phyloP scores from a whole-genome alignment of 1,140 invertebrate genomes.

The Thaumatotibia leucotreta region DNA sequence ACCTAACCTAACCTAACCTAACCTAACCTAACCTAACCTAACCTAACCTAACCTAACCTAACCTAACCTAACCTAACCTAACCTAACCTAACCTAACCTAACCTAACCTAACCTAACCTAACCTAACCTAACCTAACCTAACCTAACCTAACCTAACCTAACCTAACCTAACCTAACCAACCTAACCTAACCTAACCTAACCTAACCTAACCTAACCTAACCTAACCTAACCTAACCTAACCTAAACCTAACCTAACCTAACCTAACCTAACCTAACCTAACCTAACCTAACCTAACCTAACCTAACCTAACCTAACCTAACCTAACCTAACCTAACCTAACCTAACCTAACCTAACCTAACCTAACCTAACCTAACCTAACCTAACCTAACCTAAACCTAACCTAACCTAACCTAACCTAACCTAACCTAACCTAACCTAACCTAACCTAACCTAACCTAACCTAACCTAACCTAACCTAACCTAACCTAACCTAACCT shows the following conservation, averaged over 20 bases:
- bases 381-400: too few relatives aligned
- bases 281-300: too few relatives aligned
- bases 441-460: too few relatives aligned
- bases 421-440: too few relatives aligned
- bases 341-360: too few relatives aligned
- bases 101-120: constrained; percentile 49
- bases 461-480: too few relatives aligned
- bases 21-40: constrained; percentile 20
- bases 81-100: constrained; percentile 31
- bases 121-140: constrained; percentile 34
- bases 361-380: too few relatives aligned
- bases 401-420: too few relatives aligned
- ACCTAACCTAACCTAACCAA: constrained; percentile 45
- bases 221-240: constrained; percentile 27
- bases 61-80: constrained; percentile 17
- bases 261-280: too few relatives aligned
- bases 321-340: too few relatives aligned
- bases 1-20: constrained; percentile 22
- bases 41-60: constrained; percentile 16
- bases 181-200: constrained; percentile 38
- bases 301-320: too few relatives aligned
- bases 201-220: constrained; percentile 41
- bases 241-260: constrained; percentile 26
- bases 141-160: constrained; percentile 29
- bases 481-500: too few relatives aligned